A percentile compares a stretch with the other conserved stretches of the same genome.
These are phyloP conservation scores for Lepidurus arcticus DNA, from an alignment of 1,140 invertebrate genomes.

Conservation along the genomic window DNA sequence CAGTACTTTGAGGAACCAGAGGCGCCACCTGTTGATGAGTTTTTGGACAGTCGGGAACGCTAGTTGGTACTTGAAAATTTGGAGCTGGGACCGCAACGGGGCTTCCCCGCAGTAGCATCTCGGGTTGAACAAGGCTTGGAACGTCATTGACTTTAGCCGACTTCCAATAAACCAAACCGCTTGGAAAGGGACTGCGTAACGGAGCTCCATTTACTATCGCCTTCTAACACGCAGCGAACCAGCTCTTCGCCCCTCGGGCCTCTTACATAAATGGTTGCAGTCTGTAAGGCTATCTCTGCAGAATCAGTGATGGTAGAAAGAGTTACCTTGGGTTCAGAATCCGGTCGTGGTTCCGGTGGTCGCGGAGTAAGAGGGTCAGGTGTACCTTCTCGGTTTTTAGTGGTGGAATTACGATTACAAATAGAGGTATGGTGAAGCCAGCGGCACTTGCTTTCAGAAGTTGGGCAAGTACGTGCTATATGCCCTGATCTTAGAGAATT, in stretches of 20 bases:
- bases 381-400: not conserved
- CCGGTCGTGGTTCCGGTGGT: not conserved
- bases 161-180: not conserved
- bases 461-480: not conserved
- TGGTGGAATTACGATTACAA: not conserved
- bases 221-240: not conserved
- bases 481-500: not conserved
- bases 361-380: not conserved
- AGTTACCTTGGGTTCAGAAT: not conserved
- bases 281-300: not conserved
- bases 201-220: not conserved
- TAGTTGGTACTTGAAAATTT: too few species aligned
- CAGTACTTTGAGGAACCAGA: too few species aligned
- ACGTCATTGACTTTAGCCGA: not conserved
- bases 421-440: not conserved
- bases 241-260: not conserved
- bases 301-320: not conserved
- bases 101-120: too few species aligned
- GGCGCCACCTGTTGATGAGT: too few species aligned
- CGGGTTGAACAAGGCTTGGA: too few species aligned
- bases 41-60: too few species aligned
- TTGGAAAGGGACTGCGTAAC: not conserved
- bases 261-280: not conserved
- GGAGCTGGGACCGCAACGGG: too few species aligned
- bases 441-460: not conserved